These are phyloP conservation scores for Cepaea hortensis DNA, from an alignment of 2,888 invertebrate species.

Conservation along the genomic window DNA sequence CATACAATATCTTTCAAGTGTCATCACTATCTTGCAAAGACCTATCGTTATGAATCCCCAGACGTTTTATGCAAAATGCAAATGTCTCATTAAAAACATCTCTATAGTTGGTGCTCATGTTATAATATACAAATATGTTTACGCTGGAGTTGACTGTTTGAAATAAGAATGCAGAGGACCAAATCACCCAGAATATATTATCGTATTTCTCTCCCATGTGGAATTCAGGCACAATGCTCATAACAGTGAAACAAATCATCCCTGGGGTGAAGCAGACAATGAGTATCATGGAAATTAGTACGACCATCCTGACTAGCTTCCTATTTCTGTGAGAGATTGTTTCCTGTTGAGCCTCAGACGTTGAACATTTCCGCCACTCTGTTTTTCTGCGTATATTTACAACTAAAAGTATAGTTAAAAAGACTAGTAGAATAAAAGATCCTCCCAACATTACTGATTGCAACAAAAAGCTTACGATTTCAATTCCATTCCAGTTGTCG, in stretches of 20 bases:
- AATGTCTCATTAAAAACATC: not conserved
- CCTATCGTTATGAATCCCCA: too few relatives aligned
- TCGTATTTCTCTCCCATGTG: not conserved
- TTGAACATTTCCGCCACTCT: not conserved
- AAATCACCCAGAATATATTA: not conserved
- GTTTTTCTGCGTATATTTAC: not conserved
- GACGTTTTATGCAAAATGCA: conserved; percentile 1
- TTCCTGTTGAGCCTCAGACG: not conserved
- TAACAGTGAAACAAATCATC: not conserved
- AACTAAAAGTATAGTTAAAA: not conserved
- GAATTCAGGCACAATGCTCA: not conserved
- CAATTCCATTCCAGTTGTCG: not conserved
- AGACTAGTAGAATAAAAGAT: not conserved
- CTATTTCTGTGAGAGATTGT: not conserved
- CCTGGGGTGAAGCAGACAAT: conserved; percentile 13
- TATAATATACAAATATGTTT: too few relatives aligned
- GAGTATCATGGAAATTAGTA: not conserved
- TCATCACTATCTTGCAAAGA: too few relatives aligned
- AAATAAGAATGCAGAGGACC: not conserved
- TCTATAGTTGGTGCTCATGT: too few relatives aligned
- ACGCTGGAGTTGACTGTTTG: too few relatives aligned
- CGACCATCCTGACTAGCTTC: not conserved
- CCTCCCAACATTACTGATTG: not conserved
- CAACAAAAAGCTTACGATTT: not conserved
- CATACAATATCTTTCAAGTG: too few relatives aligned